Evolutionary conservation across 2,888 invertebrate genomes (phyloP), one percentile per base, ranked within the genome.

Genomic region (Cartodere bifasciata): DNA sequence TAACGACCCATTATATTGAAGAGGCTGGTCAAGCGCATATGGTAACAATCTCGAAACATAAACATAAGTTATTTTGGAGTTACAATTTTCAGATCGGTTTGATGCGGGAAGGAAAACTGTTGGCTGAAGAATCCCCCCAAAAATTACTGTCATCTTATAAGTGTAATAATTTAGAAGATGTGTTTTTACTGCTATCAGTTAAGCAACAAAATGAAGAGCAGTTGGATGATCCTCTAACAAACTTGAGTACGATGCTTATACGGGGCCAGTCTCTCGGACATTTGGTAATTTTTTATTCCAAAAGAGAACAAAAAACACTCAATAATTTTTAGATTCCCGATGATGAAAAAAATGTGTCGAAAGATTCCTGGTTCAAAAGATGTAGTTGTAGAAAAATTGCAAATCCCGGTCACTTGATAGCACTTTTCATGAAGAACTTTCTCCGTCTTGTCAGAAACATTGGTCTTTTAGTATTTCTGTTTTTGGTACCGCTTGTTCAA

Each of bases 401-500:
- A 85, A 63, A 88, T 87, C 67, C 83, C 30, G 86, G 86, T 23
- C 87, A 87, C 63, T 80, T 86, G 48, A 75, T 75, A 49, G 88
- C 88, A 1, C 60, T 90, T 27, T 68, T 88, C 41, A 78, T 80
- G 53, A 88, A 90, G 67, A 88, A 88, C 62, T 86, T 88, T 65
- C 64, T 88, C 28, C 68, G 85, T 16, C 87, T 88, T 85, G 87
- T 87, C 86, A 68, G 88, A 28, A 88, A 88, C 60, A 84, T 88
- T 37, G 87, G 87, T 24, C 85, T 91, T 38, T 85, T 92, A 81
- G 65, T 90, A 51, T 92, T 92, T 63, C 87, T 91, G 50, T 91
- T 91, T 58, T 84, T 87, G 17, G 62, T 91, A 47, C 91, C 91
- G n/a, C 85, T 50, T 12, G 81, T 91, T 75, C 88, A 91, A 64